Percentiles rank a stretch among this genome's conserved stretches.
Evolutionary conservation across 2,113 vertebrate genomes (phyloP).

Genomic region (Sorex araneus): DNA sequence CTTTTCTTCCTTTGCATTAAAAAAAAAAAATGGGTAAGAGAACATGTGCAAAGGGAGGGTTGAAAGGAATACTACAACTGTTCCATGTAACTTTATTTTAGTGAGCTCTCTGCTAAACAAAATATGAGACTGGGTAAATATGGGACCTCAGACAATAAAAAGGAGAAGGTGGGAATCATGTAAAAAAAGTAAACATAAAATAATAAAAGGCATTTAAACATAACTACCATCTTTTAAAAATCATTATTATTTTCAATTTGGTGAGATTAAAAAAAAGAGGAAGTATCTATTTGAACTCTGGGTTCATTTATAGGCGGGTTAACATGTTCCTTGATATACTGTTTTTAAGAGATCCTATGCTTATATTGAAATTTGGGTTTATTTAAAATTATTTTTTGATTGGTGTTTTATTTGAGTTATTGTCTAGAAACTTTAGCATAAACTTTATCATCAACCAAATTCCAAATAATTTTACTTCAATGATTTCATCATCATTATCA

Average conservation of each 20-base stretch:
- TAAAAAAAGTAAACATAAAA: background rate
- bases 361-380: background rate
- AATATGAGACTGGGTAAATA: too few relatives aligned
- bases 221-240: background rate
- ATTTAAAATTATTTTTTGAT: background rate
- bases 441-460: background rate
- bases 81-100: background rate
- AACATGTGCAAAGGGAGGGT: fast-evolving
- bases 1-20: background rate
- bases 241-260: slow-evolving; percentile 26
- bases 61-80: fast-evolving
- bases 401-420: slow-evolving; percentile 5
- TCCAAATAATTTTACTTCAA: background rate
- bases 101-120: background rate
- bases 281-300: background rate
- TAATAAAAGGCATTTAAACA: background rate
- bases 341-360: background rate
- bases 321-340: background rate
- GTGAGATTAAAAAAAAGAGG: background rate
- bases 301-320: background rate
- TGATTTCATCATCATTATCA: too few relatives aligned
- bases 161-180: background rate
- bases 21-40: background rate
- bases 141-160: background rate
- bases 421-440: background rate